phyloP scores from a whole-genome alignment of 2,888 invertebrate genomes.

The Pegoplata infirma region DNA sequence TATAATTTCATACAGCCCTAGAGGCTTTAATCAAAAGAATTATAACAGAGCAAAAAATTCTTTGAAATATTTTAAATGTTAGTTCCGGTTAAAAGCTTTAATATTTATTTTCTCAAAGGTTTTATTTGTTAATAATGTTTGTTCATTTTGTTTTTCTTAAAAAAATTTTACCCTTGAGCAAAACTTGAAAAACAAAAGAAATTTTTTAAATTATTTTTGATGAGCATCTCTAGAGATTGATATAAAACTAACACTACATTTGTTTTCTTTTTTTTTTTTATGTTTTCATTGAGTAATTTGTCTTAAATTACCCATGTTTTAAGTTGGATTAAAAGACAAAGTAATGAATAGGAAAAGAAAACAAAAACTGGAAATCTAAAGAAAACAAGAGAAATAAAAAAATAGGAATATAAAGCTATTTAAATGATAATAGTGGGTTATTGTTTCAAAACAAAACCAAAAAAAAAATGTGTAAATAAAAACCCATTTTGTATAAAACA shows the following conservation, averaged over 20 bases:
- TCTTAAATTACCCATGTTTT: conserved; percentile 21
- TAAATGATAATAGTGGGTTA: conserved; percentile 22
- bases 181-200: conserved; percentile 9
- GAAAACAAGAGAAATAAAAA: neutral
- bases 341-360: neutral
- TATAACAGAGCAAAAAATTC: neutral
- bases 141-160: conserved; percentile 1
- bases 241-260: conserved; percentile 34
- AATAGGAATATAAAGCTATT: conserved; percentile 10
- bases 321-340: conserved; percentile 3
- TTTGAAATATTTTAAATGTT: neutral
- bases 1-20: neutral
- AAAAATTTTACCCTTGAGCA: conserved; percentile 44
- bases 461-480: neutral
- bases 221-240: conserved; percentile 38
- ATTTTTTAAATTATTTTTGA: conserved; percentile 34
- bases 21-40: neutral
- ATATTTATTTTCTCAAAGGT: neutral
- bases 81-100: neutral
- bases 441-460: conserved; percentile 7
- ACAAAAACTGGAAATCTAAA: neutral
- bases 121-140: conserved; percentile 5
- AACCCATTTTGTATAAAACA: neutral
- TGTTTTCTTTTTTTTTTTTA: conserved; percentile 5
- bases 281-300: conserved; percentile 24